Evolutionary conservation across 2,113 vertebrate species (phyloP), one percentile per base, ranked within the genome.

Genomic region (Perca flavescens): DNA sequence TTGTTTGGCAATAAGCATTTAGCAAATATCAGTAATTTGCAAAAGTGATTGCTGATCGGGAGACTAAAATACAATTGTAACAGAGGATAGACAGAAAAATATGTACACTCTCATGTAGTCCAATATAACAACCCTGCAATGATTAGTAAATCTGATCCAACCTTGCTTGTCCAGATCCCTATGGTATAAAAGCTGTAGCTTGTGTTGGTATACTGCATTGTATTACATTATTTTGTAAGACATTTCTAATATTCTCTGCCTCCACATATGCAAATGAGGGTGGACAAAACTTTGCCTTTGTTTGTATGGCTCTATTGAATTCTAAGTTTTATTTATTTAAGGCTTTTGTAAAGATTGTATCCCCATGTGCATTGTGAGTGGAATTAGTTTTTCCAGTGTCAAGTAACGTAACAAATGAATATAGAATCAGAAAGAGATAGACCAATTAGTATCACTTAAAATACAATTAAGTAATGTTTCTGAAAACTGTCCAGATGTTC

Each of bases 91-190:
- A 17, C 3, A 9, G 9, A 15, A 3, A 61, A 60, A 10, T 1
- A 34, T 46, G 10, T 16, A 15, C 19, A 34, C 12, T 61, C 4
- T 61, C 2, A 43, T n/a, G 5, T 50, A 73, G 19, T 52, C 8
- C n/a, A 58, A 25, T 49, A 36, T 28, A 62, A 36, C 10, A n/a
- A 7, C 21, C 9, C 15, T 15, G 21, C 36, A 11, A 1, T 43
- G 4, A 82, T 21, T 72, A 58, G 16, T 11, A 58, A 43, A 61
- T 68, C 21, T 50, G 19, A 64, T 80, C 40, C 22, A 60, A 14
- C 40, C 25, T 49, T 3, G 1, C 68, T 14, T 28, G 5, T 31
- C 4, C 34, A 61, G 46, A 49, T 63, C 21, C 54, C n/a, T 80
- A 13, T 70, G 49, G 13, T 49, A n/a, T 28, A 40, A 5, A 46